phyloP scores from a whole-genome alignment of 2,888 invertebrate species.

The Choreutis nemorana region DNA sequence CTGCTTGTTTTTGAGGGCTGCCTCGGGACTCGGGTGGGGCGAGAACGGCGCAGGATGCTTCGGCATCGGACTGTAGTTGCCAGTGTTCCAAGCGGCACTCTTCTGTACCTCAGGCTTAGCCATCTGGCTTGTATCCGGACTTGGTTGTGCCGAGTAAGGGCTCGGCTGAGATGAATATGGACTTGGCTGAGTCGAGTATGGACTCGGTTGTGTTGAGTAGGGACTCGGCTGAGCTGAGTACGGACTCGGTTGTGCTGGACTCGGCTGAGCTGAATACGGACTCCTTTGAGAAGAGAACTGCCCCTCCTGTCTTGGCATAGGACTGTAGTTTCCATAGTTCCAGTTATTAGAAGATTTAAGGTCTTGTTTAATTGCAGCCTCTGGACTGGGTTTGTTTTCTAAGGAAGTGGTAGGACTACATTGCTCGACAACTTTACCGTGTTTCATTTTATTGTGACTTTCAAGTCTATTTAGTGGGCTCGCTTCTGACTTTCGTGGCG shows the following conservation, averaged over 20 bases:
- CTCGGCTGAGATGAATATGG: constrained; percentile 58
- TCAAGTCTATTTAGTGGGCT: constrained; percentile 54
- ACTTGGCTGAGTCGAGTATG: constrained; percentile 52
- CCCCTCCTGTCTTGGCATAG: constrained; percentile 52
- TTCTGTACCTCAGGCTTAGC: constrained; percentile 48
- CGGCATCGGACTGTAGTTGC: constrained; percentile 55
- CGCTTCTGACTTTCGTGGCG: constrained; percentile 54
- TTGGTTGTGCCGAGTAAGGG: constrained; percentile 55
- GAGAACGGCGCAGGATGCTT: constrained; percentile 56
- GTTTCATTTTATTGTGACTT: constrained; percentile 43
- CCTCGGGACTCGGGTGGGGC: constrained; percentile 45
- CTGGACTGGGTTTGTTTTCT: constrained; percentile 55
- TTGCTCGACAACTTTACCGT: constrained; percentile 48
- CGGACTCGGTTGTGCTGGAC: constrained; percentile 55
- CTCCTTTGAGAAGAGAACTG: constrained; percentile 55
- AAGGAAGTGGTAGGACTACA: constrained; percentile 57
- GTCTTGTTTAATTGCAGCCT: constrained; percentile 42
- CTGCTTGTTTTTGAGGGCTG: constrained; percentile 43
- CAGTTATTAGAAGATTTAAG: constrained; percentile 49
- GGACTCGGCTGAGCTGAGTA: constrained; percentile 16
- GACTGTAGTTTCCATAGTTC: constrained; percentile 53
- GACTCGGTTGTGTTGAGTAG: constrained; percentile 52
- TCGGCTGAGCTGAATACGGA: constrained; percentile 56
- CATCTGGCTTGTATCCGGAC: constrained; percentile 57
- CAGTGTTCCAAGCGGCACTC: constrained; percentile 48